phyloP scores from a whole-genome alignment of 2,888 invertebrate genomes.

The Ochlodes sylvanus region DNA sequence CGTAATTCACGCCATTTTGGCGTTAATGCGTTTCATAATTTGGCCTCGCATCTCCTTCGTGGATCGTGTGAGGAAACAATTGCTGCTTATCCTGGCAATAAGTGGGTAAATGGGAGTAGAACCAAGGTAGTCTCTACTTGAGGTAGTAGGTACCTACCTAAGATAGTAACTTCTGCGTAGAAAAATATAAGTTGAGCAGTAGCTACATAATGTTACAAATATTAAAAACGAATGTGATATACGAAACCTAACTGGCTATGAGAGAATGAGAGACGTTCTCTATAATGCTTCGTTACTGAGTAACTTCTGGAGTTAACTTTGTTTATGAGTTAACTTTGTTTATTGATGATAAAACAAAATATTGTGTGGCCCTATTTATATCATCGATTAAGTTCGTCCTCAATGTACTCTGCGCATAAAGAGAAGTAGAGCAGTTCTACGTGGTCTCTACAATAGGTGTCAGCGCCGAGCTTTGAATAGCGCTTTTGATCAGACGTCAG shows the following conservation, averaged over 20 bases:
- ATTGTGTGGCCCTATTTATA: too few species aligned
- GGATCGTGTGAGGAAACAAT: slow-evolving; percentile 10
- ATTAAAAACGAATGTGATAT: too few species aligned
- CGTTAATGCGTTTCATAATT: background rate
- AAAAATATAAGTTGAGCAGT: too few species aligned
- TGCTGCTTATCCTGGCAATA: background rate
- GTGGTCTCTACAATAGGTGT: background rate
- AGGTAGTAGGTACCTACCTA: too few species aligned
- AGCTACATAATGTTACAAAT: too few species aligned
- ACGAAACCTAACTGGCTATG: too few species aligned
- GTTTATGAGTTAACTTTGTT: too few species aligned
- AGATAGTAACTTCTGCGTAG: too few species aligned
- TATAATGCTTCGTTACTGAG: too few species aligned
- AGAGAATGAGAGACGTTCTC: too few species aligned
- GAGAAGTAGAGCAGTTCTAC: background rate
- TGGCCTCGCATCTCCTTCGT: background rate
- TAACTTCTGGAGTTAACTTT: too few species aligned
- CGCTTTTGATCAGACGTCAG: slow-evolving; percentile 1
- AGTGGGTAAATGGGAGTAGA: background rate
- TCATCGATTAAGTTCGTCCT: background rate
- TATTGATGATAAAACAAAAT: too few species aligned
- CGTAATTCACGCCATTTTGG: slow-evolving; percentile 34
- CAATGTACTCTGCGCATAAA: background rate
- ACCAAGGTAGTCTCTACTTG: background rate
- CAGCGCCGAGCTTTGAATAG: background rate